These are phyloP conservation scores for Thalassophryne amazonica DNA, from an alignment of 2,797 vertebrate genomes.

Conservation along the genomic window DNA sequence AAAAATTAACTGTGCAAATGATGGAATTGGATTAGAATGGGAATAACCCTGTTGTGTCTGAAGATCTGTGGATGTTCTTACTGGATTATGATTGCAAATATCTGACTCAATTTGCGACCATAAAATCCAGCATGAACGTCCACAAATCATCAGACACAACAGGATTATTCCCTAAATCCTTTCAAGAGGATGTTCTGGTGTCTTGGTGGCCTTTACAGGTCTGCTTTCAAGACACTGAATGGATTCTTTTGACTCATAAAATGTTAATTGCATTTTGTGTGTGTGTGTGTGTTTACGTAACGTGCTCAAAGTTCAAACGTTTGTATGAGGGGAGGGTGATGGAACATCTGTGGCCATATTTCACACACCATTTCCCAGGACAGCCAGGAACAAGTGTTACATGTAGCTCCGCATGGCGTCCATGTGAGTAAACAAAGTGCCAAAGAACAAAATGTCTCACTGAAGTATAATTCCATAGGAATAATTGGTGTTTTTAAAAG, in stretches of 20 bases:
- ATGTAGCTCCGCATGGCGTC: slow-evolving; percentile 31
- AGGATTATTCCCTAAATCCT: neutral
- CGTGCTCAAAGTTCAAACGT: slow-evolving; percentile 56
- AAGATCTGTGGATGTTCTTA: too few species aligned
- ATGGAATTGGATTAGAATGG: too few species aligned
- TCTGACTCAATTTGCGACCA: too few species aligned
- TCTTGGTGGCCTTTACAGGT: slow-evolving; percentile 1
- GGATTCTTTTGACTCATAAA: slow-evolving; percentile 41
- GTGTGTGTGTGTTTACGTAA: slow-evolving; percentile 48
- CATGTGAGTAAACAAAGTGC: slow-evolving; percentile 61
- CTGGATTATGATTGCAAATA: too few species aligned
- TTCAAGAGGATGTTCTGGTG: neutral
- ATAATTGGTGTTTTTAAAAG: neutral
- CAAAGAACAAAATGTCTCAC: slow-evolving; percentile 14
- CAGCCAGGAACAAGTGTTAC: slow-evolving; percentile 39
- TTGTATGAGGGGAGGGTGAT: slow-evolving; percentile 30
- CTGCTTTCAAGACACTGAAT: slow-evolving; percentile 23
- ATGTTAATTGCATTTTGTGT: slow-evolving; percentile 37
- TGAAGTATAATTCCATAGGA: neutral
- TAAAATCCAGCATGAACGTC: too few species aligned
- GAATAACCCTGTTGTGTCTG: too few species aligned
- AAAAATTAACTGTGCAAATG: too few species aligned
- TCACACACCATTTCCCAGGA: slow-evolving; percentile 51
- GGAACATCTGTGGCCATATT: slow-evolving; percentile 61
- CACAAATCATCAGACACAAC: too few species aligned